Conservation (phyloP, 2,888 invertebrate genomes). For the Mesorhabditis belari region DNA sequence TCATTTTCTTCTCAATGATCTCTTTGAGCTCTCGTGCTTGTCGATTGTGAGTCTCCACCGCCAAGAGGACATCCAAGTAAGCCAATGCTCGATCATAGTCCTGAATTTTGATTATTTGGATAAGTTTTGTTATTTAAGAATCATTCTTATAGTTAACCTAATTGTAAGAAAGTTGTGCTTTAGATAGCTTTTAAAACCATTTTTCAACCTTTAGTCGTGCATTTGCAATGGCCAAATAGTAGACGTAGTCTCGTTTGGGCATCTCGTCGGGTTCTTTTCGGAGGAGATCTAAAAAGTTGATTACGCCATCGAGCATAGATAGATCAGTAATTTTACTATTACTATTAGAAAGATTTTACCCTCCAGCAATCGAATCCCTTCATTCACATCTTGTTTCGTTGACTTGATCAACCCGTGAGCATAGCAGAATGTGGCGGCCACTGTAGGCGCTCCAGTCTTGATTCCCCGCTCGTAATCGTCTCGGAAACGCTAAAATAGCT, state of each 20-base stretch:
- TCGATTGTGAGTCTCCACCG: constrained; percentile 77
- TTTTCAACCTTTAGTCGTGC: constrained; percentile 69
- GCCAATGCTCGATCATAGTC: constrained; percentile 78
- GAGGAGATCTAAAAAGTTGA: constrained; percentile 57
- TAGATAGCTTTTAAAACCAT: too few relatives aligned
- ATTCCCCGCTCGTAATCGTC: constrained; percentile 71
- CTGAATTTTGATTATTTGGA: constrained; percentile 51
- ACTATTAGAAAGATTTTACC: constrained; percentile 60
- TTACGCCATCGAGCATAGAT: not conserved
- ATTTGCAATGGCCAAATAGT: constrained; percentile 86
- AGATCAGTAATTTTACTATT: constrained; percentile 57
- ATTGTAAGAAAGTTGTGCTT: too few relatives aligned
- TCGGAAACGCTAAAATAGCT: constrained; percentile 33
- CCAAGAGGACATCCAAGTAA: constrained; percentile 73
- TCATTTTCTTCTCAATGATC: constrained; percentile 80
- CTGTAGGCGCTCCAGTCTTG: constrained; percentile 68
- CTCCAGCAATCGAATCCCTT: constrained; percentile 82
- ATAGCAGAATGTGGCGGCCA: constrained; percentile 86
- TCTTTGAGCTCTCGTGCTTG: constrained; percentile 76
- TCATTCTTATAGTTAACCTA: too few relatives aligned
- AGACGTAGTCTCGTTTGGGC: constrained; percentile 84
- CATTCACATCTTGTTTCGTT: constrained; percentile 69
- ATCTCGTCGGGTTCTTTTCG: constrained; percentile 61
- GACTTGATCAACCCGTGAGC: constrained; percentile 80
- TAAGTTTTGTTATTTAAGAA: too few relatives aligned